Conservation (phyloP, 2,888 invertebrate genomes). For the Eristalis intricaria region DNA sequence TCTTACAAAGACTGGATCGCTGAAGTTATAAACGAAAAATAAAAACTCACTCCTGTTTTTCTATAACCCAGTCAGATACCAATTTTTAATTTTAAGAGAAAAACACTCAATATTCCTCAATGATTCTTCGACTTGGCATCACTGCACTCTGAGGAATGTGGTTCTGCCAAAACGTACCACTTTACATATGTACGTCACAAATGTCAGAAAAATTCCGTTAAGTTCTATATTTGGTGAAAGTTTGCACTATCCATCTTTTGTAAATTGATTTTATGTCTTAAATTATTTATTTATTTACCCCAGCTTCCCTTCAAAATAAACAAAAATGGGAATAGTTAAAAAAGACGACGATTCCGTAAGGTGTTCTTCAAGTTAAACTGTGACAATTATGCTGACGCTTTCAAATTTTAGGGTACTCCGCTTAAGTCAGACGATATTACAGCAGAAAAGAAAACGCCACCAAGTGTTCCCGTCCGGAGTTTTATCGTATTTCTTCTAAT, state of each 20-base stretch:
- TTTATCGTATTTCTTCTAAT: conserved; percentile 48
- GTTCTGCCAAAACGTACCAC: conserved; percentile 15
- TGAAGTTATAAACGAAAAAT: neutral
- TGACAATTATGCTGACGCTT: neutral
- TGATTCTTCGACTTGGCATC: conserved; percentile 21
- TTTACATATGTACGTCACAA: conserved; percentile 35
- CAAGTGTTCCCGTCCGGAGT: conserved; percentile 51
- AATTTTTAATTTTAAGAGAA: neutral
- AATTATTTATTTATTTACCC: neutral
- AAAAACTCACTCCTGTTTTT: neutral
- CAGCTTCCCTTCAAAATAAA: neutral
- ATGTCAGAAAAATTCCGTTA: conserved; percentile 45
- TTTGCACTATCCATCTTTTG: neutral
- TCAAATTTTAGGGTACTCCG: conserved; percentile 6
- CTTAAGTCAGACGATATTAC: neutral
- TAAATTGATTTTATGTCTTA: conserved; percentile 34
- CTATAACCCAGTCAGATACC: too few relatives aligned
- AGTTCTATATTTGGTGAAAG: conserved; percentile 52
- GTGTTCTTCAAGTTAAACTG: neutral
- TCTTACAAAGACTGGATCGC: conserved; percentile 49
- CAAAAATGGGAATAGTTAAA: conserved; percentile 17
- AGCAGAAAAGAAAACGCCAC: neutral
- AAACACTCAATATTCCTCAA: neutral
- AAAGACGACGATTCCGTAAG: conserved; percentile 36
- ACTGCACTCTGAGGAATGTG: neutral